A percentile compares a stretch with the other conserved stretches of the same genome.
phyloP scores from a whole-genome alignment of 2,113 vertebrate genomes.

The Cercopithecus mona region DNA sequence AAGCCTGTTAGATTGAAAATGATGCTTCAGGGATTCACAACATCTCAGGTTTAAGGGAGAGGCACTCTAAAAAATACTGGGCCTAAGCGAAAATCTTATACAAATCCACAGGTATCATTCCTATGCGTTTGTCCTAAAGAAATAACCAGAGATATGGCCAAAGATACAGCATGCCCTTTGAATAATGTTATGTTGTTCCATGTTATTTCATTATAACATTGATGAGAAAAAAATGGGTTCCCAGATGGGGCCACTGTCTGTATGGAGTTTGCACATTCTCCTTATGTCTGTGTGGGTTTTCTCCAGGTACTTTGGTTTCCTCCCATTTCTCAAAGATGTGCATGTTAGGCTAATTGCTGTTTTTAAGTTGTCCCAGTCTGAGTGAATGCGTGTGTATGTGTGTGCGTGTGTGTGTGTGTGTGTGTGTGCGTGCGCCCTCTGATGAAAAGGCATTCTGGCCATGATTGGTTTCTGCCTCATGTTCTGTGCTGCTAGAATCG shows the following conservation, averaged over 20 bases:
- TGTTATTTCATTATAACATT: neutral
- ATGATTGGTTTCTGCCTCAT: neutral
- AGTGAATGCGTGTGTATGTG: neutral
- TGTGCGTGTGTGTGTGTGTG: neutral
- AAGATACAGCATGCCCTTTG: neutral
- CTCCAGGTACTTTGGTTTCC: neutral
- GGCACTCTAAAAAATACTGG: neutral
- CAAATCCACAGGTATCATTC: neutral
- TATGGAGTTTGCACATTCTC: neutral
- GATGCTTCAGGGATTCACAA: neutral
- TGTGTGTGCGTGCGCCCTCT: accelerated
- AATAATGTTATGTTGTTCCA: neutral
- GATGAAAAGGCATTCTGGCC: neutral
- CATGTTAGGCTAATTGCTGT: neutral
- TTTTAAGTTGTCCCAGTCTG: neutral
- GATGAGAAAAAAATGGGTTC: neutral
- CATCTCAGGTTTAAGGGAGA: neutral
- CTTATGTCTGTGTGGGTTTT: neutral
- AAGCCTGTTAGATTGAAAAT: neutral
- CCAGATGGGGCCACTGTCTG: neutral
- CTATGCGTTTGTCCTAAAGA: neutral
- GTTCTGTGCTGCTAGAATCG: neutral
- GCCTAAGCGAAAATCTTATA: neutral
- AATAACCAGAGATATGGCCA: neutral
- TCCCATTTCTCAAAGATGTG: neutral